These are phyloP conservation scores for Otis tarda DNA, from an alignment of 2,113 vertebrate genomes.

Conservation along the genomic window DNA sequence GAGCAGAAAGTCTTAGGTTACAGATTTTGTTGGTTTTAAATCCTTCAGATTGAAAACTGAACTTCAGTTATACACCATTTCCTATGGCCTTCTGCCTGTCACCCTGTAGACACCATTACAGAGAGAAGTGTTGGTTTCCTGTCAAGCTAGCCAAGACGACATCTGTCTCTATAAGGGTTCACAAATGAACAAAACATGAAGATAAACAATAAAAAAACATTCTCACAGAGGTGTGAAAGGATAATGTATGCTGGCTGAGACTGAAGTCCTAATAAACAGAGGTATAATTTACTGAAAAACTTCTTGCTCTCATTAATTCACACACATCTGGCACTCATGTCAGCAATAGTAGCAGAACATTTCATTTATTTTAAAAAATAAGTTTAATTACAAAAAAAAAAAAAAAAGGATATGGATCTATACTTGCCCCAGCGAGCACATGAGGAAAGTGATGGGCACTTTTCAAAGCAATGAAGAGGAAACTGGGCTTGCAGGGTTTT, in stretches of 20 bases:
- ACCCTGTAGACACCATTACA: not conserved
- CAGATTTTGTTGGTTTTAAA: not conserved
- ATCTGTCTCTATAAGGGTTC: not conserved
- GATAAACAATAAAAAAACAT: not conserved
- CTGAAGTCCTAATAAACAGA: not conserved
- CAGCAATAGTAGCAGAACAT: accelerated
- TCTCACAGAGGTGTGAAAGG: not conserved
- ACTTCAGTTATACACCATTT: not conserved
- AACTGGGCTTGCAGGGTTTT: not conserved
- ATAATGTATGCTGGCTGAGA: not conserved
- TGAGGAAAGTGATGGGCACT: not conserved
- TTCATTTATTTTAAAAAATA: not conserved
- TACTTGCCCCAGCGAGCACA: not conserved
- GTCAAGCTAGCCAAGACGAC: not conserved
- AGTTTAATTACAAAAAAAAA: not conserved
- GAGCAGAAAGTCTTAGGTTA: not conserved
- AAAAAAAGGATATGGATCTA: not conserved
- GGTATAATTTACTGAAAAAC: not conserved
- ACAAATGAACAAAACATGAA: not conserved
- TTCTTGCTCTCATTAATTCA: not conserved
- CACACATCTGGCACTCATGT: not conserved
- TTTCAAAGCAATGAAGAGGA: not conserved
- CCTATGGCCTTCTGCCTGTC: not conserved
- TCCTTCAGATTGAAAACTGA: not conserved
- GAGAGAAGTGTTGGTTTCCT: not conserved